phyloP scores from a whole-genome alignment of 1,140 invertebrate genomes.

The Leptinotarsa texana region DNA sequence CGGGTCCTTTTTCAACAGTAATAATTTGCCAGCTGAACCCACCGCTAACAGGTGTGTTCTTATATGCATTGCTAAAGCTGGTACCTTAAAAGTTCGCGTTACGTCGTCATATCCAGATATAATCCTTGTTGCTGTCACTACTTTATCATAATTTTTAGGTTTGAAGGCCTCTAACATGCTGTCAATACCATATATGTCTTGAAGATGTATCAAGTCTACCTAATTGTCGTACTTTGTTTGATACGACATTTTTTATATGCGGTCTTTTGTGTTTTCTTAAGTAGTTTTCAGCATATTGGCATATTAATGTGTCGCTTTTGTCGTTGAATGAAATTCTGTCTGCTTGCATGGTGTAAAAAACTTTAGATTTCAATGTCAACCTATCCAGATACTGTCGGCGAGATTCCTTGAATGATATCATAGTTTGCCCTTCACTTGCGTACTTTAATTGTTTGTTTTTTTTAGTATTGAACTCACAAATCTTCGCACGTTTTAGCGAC shows the following conservation, averaged over 20 bases:
- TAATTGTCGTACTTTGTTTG: slow-evolving; percentile 20
- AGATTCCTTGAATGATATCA: slow-evolving; percentile 25
- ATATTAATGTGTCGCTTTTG: slow-evolving; percentile 17
- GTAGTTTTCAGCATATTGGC: slow-evolving; percentile 14
- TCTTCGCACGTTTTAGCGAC: slow-evolving; percentile 12
- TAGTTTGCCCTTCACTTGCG: slow-evolving; percentile 29
- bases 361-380: slow-evolving; percentile 25
- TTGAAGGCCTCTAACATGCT: slow-evolving; percentile 21
- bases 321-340: slow-evolving; percentile 24
- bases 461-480: neutral
- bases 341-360: slow-evolving; percentile 27
- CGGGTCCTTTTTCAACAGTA: slow-evolving; percentile 27
- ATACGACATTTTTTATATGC: slow-evolving; percentile 20
- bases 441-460: slow-evolving; percentile 14
- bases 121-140: slow-evolving; percentile 11
- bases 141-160: slow-evolving; percentile 25
- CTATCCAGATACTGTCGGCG: slow-evolving; percentile 20
- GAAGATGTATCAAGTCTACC: slow-evolving; percentile 13
- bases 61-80: slow-evolving; percentile 31
- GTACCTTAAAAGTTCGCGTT: slow-evolving; percentile 29
- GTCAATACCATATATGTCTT: slow-evolving; percentile 13
- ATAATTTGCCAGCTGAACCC: slow-evolving; percentile 18
- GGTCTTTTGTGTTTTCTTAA: slow-evolving; percentile 10
- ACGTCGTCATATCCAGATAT: slow-evolving; percentile 24
- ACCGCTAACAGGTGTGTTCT: slow-evolving; percentile 25